Evolutionary conservation across 1,140 invertebrate genomes (phyloP), one percentile per base, ranked within the genome.

Genomic region (Metaphire vulgaris): DNA sequence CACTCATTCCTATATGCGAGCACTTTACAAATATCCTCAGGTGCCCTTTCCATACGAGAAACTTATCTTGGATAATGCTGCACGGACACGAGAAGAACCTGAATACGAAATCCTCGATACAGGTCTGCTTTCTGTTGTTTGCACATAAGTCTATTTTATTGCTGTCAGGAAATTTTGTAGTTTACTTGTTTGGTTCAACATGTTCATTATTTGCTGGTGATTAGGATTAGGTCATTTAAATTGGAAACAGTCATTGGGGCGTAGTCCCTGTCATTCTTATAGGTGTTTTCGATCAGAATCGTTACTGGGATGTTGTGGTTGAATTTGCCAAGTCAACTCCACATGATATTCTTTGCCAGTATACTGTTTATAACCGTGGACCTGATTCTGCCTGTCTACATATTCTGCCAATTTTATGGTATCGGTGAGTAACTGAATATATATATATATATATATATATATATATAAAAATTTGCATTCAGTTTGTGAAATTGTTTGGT

Each of bases 21-120:
- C 80, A 1, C 81, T 87, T n/a, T 87, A 87, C 80, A 87, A 86
- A 79, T 87, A 87, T 79, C 86, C 86, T 0, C 86, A 87, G 69
- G 29, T 75, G 1, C 79, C 72, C 15, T 87, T 82, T 78, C 86
- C 86, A 1, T 87, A 87, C 77, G 29, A 76, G 26, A 26, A 83
- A 26, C 75, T 87, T 0, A 80, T 81, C 31, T 75, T 79, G 15
- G 83, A 83, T 66, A 86, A 86, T 75, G 66, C 66, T 6, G 75
- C 71, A 12, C 76, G 85, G n/a, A 79, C 76, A 1, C 78, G 80
- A 12, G 16, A 74, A 0, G 81, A 85, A n/a, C 80, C 80, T 2
- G 86, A 87, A 75, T 86, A 83, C 76, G 86, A 87, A 79, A 32
- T 87, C 14, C 74, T 83, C 31, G 85, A 87, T 75, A 84, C 85